Base-by-base conservation (phyloP, 1,140 invertebrate species). In the Ostrea edulis region DNA sequence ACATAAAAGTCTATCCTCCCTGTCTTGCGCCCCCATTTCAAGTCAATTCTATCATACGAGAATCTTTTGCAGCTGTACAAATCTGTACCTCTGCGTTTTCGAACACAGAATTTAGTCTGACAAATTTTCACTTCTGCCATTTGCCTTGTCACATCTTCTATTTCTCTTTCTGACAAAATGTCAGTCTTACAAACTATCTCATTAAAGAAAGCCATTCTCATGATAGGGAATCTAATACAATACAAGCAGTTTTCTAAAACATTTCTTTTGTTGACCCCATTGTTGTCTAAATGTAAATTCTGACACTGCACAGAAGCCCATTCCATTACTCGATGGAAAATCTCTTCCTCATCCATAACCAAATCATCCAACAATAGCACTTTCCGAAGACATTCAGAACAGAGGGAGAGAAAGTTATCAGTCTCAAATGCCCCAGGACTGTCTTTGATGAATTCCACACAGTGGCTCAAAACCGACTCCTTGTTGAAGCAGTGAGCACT, bases 401-500 rank as follows among this genome's bases (percentile, higher is more conserved):
- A 89, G 17, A 90, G 77, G 81, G 87, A 84, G 9, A 81, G 81
- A 71, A 90, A 86, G 62, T 86, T 81, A n/a, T 84, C 86, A 14
- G 87, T 54, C 84, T 86, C 52, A 85, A 86, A 82, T 86, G 82
- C 11, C 53, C 82, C 71, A 54, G 77, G 55, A n/a, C 77, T 14
- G 25, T 86, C 85, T 85, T 55, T 53, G 22, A 90, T 90, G 51
- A 85, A 89, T 11, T 84, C 58, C 29, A 90, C 68, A 55, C 89
- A 89, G 82, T 89, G 71, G 9, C 54, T 86, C 82, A n/a, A 44
- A 17, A 90, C 86, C 11, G 71, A 84, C 44, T 88, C 85, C 77
- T 90, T 88, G 55, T 87, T 88, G 85, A 92, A 91, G 84, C 87
- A 83, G 82, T 90, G 86, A 25, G 88, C 90, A 71, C 90, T 86